These are phyloP conservation scores for Cryptosula pallasiana DNA, from an alignment of 2,888 invertebrate species.

Conservation along the genomic window DNA sequence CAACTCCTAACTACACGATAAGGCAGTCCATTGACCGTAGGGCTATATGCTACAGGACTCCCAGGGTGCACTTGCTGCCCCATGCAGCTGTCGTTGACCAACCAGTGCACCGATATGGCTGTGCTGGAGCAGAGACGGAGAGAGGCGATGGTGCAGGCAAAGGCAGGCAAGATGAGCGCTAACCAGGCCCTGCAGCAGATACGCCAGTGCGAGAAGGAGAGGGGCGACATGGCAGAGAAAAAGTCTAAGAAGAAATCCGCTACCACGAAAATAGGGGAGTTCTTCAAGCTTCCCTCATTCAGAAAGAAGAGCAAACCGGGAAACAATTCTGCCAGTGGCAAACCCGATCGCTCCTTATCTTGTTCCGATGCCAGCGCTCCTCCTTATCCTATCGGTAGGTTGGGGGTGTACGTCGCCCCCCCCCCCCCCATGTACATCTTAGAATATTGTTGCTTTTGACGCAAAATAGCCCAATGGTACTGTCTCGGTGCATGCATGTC, in stretches of 20 bases:
- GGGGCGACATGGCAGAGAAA: not conserved
- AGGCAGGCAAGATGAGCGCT: slow-evolving; percentile 48
- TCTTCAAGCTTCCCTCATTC: slow-evolving; percentile 20
- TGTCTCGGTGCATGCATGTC: no score
- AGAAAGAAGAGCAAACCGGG: slow-evolving; percentile 1
- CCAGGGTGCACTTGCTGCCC: not conserved
- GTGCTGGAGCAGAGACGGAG: slow-evolving; percentile 44
- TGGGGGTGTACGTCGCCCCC: no score
- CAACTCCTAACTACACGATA: no score
- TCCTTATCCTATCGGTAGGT: not conserved
- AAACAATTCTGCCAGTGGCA: not conserved
- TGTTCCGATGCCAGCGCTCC: not conserved
- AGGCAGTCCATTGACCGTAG: no score
- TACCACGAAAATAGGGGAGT: not conserved
- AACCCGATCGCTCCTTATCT: not conserved
- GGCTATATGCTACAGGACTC: no score
- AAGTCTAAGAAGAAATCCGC: slow-evolving; percentile 15
- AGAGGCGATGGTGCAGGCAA: slow-evolving; percentile 49
- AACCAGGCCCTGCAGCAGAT: slow-evolving; percentile 48
- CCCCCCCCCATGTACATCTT: no score
- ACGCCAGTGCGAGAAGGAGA: slow-evolving; percentile 28
- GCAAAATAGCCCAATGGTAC: no score
- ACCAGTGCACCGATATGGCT: not conserved
- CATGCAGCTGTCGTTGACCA: not conserved
- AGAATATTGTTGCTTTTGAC: no score